Base-by-base conservation (phyloP, 2,797 vertebrate genomes). In the Champsocephalus gunnari region DNA sequence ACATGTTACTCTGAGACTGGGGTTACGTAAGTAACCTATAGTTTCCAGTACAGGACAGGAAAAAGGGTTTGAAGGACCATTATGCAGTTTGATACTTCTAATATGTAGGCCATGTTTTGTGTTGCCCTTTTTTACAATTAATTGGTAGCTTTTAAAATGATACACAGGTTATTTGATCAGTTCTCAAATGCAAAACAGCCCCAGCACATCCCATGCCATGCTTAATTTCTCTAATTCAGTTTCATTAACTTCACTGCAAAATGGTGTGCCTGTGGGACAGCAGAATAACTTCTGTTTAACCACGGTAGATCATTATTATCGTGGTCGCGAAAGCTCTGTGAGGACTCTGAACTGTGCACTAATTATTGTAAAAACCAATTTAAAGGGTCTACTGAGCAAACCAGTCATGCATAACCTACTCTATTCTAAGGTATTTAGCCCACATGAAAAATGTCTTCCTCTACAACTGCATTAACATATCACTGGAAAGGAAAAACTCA, bases 41-140 rank as follows among this genome's bases (percentile, higher is more conserved):
- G 32, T 38, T 77, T 60, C n/a, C 28, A 65, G 19, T 67, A 45
- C 38, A 12, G 55, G 17, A 71, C 47, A 64, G 65, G 5, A 3
- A 80, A 80, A 21, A 79, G 38, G 44, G 66, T 41, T 41, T 67
- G 47, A 9, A 73, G 9, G 32, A 8, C 6, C n/a, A 7, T 16
- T 2, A 13, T 14, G 12, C 53, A n/a, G 6, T 47, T 53, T 34
- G 13, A 58, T 24, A 32, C 5, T 56, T 28, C 17, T 38, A 69
- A 53, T n/a, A 47, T 49, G 17, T 55, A 9, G 2, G 11, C 32
- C 0, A n/a, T 54, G 64, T 43, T 34, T 66, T 64, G 67, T 38
- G 5, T n/a, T 50, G 12, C 24, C 12, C 21, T 14, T 64, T 65
- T 24, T 6, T 4, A 51, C 14, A 12, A 75, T 49, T 14, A 49